Evolutionary conservation across 2,797 vertebrate species (phyloP).

Genomic region (Odontamblyopus lacepedii): DNA sequence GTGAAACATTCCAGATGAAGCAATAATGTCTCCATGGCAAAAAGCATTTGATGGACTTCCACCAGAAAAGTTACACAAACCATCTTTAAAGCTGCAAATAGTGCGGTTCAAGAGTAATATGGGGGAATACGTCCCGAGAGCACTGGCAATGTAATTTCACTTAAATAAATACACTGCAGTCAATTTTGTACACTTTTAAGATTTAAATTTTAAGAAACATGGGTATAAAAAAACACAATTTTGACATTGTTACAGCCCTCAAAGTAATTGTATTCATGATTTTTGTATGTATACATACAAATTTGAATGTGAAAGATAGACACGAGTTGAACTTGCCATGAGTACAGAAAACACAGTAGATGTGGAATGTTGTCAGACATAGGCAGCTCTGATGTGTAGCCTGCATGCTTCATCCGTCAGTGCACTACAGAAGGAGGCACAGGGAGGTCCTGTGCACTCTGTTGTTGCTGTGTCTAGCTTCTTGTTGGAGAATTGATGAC

Average conservation of each 20-base stretch:
- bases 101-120: too few species aligned
- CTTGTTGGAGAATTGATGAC: slow-evolving; percentile 80
- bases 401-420: slow-evolving; percentile 59
- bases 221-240: slow-evolving; percentile 10
- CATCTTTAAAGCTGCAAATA: too few species aligned
- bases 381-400: slow-evolving; percentile 43
- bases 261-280: not conserved
- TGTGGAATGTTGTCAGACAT: slow-evolving; percentile 47
- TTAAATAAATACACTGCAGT: not conserved
- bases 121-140: too few species aligned
- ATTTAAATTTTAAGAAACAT: slow-evolving; percentile 14
- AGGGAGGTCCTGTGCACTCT: slow-evolving; percentile 65
- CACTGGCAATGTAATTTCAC: too few species aligned
- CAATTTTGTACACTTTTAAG: not conserved
- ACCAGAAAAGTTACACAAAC: too few species aligned
- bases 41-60: too few species aligned
- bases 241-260: not conserved
- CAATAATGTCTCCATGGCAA: too few species aligned
- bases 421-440: slow-evolving; percentile 40
- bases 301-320: slow-evolving; percentile 7
- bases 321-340: slow-evolving; percentile 26
- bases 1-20: too few species aligned
- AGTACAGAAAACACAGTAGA: slow-evolving; percentile 21
- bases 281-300: not conserved
- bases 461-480: slow-evolving; percentile 76